phyloP scores from a whole-genome alignment of 2,888 invertebrate genomes.

The Diachrysia chrysitis region DNA sequence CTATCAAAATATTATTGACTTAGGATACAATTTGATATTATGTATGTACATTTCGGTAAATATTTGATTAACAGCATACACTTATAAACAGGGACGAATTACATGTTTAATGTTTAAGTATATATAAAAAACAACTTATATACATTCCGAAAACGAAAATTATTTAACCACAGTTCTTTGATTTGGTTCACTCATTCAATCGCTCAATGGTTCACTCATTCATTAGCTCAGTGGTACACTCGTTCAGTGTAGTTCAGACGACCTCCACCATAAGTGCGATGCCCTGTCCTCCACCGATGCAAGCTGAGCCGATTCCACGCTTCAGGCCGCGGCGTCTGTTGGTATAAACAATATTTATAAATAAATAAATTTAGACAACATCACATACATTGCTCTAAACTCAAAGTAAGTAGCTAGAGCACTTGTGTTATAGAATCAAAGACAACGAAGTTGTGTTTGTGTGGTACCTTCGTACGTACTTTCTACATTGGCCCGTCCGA shows the following conservation, averaged over 20 bases:
- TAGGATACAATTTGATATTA: constrained; percentile 28
- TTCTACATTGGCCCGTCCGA: too few relatives aligned
- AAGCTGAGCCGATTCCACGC: constrained; percentile 97
- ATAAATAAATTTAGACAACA: too few relatives aligned
- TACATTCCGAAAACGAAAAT: neutral
- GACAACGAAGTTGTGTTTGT: too few relatives aligned
- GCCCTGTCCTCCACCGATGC: constrained; percentile 99
- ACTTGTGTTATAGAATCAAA: too few relatives aligned
- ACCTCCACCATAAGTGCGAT: constrained; percentile 97
- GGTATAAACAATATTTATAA: constrained; percentile 52
- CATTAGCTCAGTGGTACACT: constrained; percentile 36
- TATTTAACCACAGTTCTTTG: neutral
- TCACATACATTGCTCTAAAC: too few relatives aligned
- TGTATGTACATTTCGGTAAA: constrained; percentile 12
- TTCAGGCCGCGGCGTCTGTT: constrained; percentile 94
- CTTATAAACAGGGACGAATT: neutral
- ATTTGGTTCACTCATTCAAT: neutral
- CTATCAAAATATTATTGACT: constrained; percentile 48
- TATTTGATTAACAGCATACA: neutral
- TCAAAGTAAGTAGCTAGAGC: too few relatives aligned
- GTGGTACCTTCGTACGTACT: too few relatives aligned
- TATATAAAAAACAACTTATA: neutral
- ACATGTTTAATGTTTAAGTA: neutral
- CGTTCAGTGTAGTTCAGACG: constrained; percentile 80
- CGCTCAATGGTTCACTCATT: constrained; percentile 11